phyloP scores from a whole-genome alignment of 92 coral and sea anemone genomes.

The Plumapathes pennacea region DNA sequence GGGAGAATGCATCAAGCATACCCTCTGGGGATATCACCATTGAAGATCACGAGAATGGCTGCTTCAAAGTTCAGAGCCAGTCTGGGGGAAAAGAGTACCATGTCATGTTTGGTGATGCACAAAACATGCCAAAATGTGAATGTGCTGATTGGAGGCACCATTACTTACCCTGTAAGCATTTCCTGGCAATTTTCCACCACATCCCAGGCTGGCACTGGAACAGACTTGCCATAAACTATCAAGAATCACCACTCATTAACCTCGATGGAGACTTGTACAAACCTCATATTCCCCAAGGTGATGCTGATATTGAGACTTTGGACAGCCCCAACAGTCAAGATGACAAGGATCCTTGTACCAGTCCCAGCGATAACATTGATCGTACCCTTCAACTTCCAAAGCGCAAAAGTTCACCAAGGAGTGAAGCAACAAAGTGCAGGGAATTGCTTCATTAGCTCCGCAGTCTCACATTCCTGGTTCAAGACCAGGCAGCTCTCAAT shows the following conservation, averaged over 20 bases:
- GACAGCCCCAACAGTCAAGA: not conserved
- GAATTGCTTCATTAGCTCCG: slow-evolving; percentile 19
- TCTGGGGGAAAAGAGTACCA: not conserved
- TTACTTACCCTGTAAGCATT: slow-evolving; percentile 54
- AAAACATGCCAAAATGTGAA: slow-evolving; percentile 28
- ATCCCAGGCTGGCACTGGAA: slow-evolving; percentile 44
- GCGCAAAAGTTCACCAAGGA: slow-evolving; percentile 5
- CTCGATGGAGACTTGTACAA: slow-evolving; percentile 25
- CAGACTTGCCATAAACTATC: slow-evolving; percentile 8
- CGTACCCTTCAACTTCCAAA: slow-evolving; percentile 19
- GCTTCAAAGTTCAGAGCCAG: slow-evolving; percentile 23
- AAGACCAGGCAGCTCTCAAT: slow-evolving; percentile 6
- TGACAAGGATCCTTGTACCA: not conserved
- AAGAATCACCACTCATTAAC: slow-evolving; percentile 28
- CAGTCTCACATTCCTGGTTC: slow-evolving; percentile 11
- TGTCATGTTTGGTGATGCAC: slow-evolving; percentile 15
- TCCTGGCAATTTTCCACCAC: slow-evolving; percentile 35
- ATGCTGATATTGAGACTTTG: not conserved
- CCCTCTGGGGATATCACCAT: slow-evolving; percentile 8
- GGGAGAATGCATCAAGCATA: slow-evolving; percentile 11
- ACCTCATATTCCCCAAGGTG: not conserved
- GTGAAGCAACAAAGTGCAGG: slow-evolving; percentile 29
- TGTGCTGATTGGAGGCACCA: slow-evolving; percentile 41
- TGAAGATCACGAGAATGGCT: slow-evolving; percentile 1
- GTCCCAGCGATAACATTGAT: not conserved